A percentile compares a stretch with the other conserved stretches of the same genome.
phyloP scores from a whole-genome alignment of 1,140 invertebrate species.

The Chironomus tepperi region DNA sequence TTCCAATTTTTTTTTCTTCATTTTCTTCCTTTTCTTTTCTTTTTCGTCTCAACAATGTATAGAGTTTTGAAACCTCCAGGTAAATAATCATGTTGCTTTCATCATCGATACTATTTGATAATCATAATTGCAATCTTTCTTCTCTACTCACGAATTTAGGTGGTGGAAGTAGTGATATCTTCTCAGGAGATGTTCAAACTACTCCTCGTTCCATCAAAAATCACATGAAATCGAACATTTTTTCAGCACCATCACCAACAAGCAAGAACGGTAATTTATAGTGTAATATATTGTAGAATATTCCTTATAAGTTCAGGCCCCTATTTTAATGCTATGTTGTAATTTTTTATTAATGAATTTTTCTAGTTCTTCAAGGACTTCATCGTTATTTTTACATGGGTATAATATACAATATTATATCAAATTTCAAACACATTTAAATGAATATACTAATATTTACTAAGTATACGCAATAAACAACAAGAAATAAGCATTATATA shows the following conservation, averaged over 20 bases:
- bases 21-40: constrained; percentile 22
- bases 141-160: constrained; percentile 27
- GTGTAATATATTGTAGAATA: too few relatives aligned
- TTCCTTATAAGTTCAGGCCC: background rate
- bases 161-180: constrained; percentile 48
- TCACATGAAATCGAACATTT: constrained; percentile 40
- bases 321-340: constrained; percentile 14
- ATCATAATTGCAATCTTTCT: background rate
- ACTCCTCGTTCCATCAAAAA: constrained; percentile 38
- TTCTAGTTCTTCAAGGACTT: constrained; percentile 41
- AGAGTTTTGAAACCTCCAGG: constrained; percentile 49
- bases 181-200: constrained; percentile 37
- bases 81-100: background rate
- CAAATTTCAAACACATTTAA: background rate
- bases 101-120: too few relatives aligned
- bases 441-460: background rate
- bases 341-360: constrained; percentile 28
- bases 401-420: constrained; percentile 29
- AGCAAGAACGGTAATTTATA: constrained; percentile 33
- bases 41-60: background rate
- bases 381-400: constrained; percentile 42
- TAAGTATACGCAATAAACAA: background rate
- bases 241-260: constrained; percentile 27
- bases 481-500: too few relatives aligned
- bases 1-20: constrained; percentile 25